Conservation (phyloP, 2,797 vertebrate genomes). For the Gobio occitaniae region DNA sequence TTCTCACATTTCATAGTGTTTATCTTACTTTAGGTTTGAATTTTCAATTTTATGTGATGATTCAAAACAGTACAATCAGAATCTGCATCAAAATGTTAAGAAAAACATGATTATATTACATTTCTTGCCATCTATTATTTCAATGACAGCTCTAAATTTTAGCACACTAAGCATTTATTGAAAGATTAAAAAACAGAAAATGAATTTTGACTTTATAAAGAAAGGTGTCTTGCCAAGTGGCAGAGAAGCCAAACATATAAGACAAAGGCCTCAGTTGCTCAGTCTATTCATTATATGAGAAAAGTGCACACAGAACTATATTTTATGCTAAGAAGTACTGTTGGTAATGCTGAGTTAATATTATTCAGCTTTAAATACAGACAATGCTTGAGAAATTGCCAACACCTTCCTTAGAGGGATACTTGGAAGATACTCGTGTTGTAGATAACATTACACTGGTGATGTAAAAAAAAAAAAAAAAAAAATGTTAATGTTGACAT, state of each 20-base stretch:
- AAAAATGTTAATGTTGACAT: background rate
- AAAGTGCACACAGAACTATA: constrained; percentile 45
- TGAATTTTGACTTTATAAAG: constrained; percentile 17
- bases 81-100: background rate
- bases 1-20: too few relatives aligned
- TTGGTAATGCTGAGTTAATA: constrained; percentile 44
- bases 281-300: constrained; percentile 43
- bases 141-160: background rate
- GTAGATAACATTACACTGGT: background rate
- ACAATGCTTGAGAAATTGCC: constrained; percentile 48
- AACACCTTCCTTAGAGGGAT: constrained; percentile 10
- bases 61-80: background rate
- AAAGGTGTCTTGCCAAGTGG: constrained; percentile 13
- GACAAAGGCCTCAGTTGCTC: constrained; percentile 19
- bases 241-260: constrained; percentile 24
- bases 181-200: constrained; percentile 1
- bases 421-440: background rate
- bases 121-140: background rate
- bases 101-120: constrained; percentile 5
- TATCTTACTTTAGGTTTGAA: background rate
- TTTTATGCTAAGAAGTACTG: constrained; percentile 29
- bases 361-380: constrained; percentile 37
- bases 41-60: background rate
- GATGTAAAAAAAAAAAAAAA: background rate
- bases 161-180: constrained; percentile 15